Base-by-base conservation (phyloP, 1,140 invertebrate species). In the Phthorimaea operculella region DNA sequence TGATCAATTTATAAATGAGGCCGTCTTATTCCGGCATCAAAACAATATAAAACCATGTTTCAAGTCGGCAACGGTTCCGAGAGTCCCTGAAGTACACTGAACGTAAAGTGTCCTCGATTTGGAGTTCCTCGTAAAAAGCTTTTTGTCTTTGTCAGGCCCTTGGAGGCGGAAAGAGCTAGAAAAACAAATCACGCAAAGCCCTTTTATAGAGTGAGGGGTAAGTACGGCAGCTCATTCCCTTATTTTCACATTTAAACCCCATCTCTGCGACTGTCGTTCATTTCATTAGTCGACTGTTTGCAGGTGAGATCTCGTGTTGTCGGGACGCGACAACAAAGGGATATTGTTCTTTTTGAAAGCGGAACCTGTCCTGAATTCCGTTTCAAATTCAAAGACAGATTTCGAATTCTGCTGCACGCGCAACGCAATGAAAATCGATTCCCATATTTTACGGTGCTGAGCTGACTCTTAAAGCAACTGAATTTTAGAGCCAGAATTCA, bases 31-130 rank as follows among this genome's bases (percentile, higher is more conserved):
- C n/a, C 36, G 10, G 36, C 10, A 39, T 39, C 36, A 47, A 47
- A 47, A 47, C 44, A 47, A 36, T 34, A 10, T 15, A 52, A 14
- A 54, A 54, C 17, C 44, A 47, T 55, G 15, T 36, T 54, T 52
- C 36, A 18, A 54, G 52, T 21, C 39, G 56, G 48, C 59, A 21
- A 6, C 33, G 52, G 59, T 55, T 28, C 52, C 51, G 47, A 45
- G 21, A 45, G 28, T 63, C 64, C 54, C 60, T 50, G 12, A 58
- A 63, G 61, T 60, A 52, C 60, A 58, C 60, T 63, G 52, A 66
- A 58, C 58, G 60, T 60, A 59, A 62, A 63, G 60, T 62, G 58
- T 58, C 60, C 57, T 59, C 58, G 60, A 63, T 60, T 60, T 52
- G 33, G 54, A 51, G 51, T 57, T 57, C 51, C 63, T 60, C 54